Base-by-base conservation (phyloP, 2,113 vertebrate species). In the Gulo gulo region DNA sequence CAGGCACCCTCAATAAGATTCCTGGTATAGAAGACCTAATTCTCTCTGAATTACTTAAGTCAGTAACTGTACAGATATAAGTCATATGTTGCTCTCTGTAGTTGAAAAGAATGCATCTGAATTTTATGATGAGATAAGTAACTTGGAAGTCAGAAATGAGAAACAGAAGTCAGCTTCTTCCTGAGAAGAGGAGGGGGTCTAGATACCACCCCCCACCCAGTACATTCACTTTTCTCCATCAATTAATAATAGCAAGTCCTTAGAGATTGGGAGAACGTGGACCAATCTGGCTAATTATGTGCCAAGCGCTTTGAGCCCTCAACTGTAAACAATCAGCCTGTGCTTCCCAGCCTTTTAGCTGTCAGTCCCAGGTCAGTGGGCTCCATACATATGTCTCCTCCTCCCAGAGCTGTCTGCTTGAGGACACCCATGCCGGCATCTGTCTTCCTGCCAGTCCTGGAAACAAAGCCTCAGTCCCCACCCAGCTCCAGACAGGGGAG, bases 131-230 rank as follows among this genome's bases (percentile, higher is more conserved):
- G 4, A 52, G 10, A 9, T 71, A 83, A 21, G 39, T 16, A 20
- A 47, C 16, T 18, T 78, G 12, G 31, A 65, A 36, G 13, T 45
- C 7, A 20, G 31, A 78, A 8, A 1, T 13, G 42, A 29, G 7
- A 24, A 76, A 39, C 16, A 47, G 1, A 36, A 15, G 13, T 15
- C 13, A 26, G 1, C 79, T 59, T 59, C 10, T 34, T 73, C 6
- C 31, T 59, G 29, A 92, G 20, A 92, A 59, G 12, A 39, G n/a
- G 78, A 57, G 11, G 34, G 24, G 7, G 5, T 39, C 36, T 39
- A 82, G 12, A 45, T 3, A 16, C 20, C 0, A 1, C 24, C 14
- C 6, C 39, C 12, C 1, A 26, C 12, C 13, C 36, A 15, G 15
- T 36, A 36, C 11, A 36, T 11, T 47, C 31, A 34, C 6, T 59